Conservation (phyloP, 2,797 vertebrate genomes). For the Zalophus californianus region DNA sequence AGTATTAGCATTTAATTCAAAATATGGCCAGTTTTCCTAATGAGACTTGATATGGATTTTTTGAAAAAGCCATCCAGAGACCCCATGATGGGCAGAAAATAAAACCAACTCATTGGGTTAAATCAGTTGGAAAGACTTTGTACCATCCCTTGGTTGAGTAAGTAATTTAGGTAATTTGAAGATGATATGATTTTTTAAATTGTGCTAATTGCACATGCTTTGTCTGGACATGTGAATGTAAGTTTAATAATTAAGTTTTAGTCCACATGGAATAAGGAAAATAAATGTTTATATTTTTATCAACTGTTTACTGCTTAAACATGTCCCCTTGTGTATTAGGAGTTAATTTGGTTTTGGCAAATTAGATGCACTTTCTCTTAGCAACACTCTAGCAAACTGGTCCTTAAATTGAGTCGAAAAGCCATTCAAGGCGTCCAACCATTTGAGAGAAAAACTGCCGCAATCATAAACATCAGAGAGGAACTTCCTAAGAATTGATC, state of each 20-base stretch:
- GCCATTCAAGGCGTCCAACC: conserved; percentile 19
- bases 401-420: conserved; percentile 74
- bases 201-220: conserved; percentile 53
- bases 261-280: conserved; percentile 27
- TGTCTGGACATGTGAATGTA: conserved; percentile 37
- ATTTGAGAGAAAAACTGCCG: conserved; percentile 60
- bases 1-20: conserved; percentile 47
- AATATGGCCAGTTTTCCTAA: conserved; percentile 12
- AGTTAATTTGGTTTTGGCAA: conserved; percentile 75
- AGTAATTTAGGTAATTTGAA: conserved; percentile 47
- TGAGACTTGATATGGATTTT: conserved; percentile 44
- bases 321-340: conserved; percentile 60
- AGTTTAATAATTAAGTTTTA: conserved; percentile 65
- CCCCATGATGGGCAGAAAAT: background rate
- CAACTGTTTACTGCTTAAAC: conserved; percentile 56
- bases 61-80: background rate
- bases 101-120: conserved; percentile 49
- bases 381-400: conserved; percentile 50
- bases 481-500: conserved; percentile 53
- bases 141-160: background rate
- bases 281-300: conserved; percentile 70
- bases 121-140: conserved; percentile 58
- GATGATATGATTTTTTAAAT: conserved; percentile 24
- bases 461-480: background rate
- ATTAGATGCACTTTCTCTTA: conserved; percentile 68